Base-by-base conservation (phyloP, 92 coral and sea anemone genomes). In the Ricordea florida region DNA sequence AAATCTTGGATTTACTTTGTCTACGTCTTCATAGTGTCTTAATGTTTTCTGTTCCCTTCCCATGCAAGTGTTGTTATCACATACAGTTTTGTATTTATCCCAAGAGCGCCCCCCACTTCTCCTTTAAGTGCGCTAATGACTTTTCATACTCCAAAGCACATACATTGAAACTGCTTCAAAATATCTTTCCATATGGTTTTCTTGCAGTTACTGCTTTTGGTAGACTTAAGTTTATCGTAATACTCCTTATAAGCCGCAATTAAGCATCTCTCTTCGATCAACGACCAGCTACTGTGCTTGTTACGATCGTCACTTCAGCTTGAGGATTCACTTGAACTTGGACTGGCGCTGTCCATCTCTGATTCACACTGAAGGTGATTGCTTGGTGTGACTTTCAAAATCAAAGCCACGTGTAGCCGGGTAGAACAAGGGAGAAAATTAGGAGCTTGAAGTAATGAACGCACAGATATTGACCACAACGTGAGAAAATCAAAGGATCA, bases 1-100 rank as follows among this genome's bases (percentile, higher is more conserved):
- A 62, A 81, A 81, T 74, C 70, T 51, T 27, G 80, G 87, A 74
- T 72, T 56, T 31, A 72, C 80, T 72, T 62, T 72, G 74, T 62
- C 74, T 15, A 72, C 62, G 53, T 50, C 80, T 22, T 72, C 69
- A 58, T 51, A 71, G 30, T 68, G 67, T 32, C 72, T 37, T 28
- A 80, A 81, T 30, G 80, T 72, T 63, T 80, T 71, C 51, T 40
- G 58, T 45, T 51, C 68, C 60, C 86, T 55, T 48, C 74, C 86
- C 44, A 58, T 80, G 57, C 47, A 65, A 37, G 49, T 81, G 62
- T 81, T 81, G 59, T 62, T 74, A 43, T 62, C 87, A 44, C 75
- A 49, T 32, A 72, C 68, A 7, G 35, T 30, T 29, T 71, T 80
- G 72, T 69, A 61, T 50, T 72, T 51, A 38, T 61, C 86, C n/a